Percentiles rank a stretch among this genome's conserved stretches.
These are phyloP conservation scores for Alcis repandata DNA, from an alignment of 2,888 invertebrate species.

Conservation along the genomic window DNA sequence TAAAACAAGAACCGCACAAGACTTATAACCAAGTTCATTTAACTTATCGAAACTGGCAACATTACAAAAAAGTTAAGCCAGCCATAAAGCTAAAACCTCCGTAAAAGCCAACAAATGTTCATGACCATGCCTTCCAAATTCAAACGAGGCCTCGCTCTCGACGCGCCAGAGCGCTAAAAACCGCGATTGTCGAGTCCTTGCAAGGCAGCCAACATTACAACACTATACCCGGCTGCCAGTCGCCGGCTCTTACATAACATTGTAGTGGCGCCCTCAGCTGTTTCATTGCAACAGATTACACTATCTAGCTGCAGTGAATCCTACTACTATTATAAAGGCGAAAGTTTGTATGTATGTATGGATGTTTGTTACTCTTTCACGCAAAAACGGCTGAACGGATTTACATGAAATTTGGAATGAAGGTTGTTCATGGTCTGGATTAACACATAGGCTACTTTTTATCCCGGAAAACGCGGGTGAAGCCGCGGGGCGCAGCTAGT, in stretches of 20 bases:
- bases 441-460: too few relatives aligned
- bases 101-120: slow-evolving; percentile 10
- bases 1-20: not conserved
- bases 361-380: too few relatives aligned
- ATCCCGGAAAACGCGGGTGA: too few relatives aligned
- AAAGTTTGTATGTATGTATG: too few relatives aligned
- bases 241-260: slow-evolving; percentile 29
- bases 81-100: not conserved
- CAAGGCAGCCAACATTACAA: slow-evolving; percentile 38
- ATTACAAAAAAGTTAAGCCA: not conserved
- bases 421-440: too few relatives aligned
- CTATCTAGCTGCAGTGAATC: not conserved
- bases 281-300: slow-evolving; percentile 25
- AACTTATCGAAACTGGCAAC: not conserved
- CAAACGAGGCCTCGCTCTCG: slow-evolving; percentile 26
- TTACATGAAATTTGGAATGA: too few relatives aligned
- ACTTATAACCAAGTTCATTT: not conserved
- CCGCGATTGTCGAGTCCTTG: slow-evolving; percentile 30
- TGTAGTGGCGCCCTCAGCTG: slow-evolving; percentile 16
- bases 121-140: slow-evolving; percentile 17
- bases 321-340: too few relatives aligned
- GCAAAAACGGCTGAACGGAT: too few relatives aligned
- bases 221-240: slow-evolving; percentile 25
- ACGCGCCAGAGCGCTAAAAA: slow-evolving; percentile 12
- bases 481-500: too few relatives aligned